Evolutionary conservation across 2,797 vertebrate species (phyloP), one percentile per base, ranked within the genome.

Genomic region (Delichon dasypus): DNA sequence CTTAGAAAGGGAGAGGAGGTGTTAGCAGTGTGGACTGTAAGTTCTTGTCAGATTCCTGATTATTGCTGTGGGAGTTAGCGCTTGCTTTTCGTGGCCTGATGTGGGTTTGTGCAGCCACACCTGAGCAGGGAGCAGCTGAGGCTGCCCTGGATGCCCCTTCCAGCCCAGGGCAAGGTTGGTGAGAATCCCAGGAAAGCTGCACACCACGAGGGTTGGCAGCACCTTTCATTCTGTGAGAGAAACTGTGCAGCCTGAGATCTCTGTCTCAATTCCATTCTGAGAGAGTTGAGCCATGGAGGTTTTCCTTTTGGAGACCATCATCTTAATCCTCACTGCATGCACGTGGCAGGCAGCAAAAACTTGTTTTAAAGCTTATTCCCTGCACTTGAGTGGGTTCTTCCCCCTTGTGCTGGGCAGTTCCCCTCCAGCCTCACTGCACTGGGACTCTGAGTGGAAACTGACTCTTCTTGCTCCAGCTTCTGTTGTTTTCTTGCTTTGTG

Each of bases 401-500:
- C 47, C n/a, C 34, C 48, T 38, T 1, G 2, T 72, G 74, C 68
- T 85, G 78, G 72, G 44, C 29, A 72, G 34, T 91, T 85, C 40
- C 58, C 34, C 45, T 93, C 51, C 90, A 90, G 60, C 48, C 30
- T 90, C 83, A n/a, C 70, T 78, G 58, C 26, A 0, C 5, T 36
- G 70, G 27, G 36, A 47, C 34, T 94, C 80, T 60, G 74, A 53
- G 51, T 44, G 82, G 25, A 82, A 55, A n/a, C 30, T 66, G 57
- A 51, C 18, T 86, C 75, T 78, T 85, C 64, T 88, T 66, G 11
- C 66, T 92, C 74, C 64, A 76, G 71, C 88, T 86, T 73, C 83
- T 87, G 60, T 87, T 91, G 62, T 84, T 90, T 93, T 73, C 91
- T 88, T 82, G 83, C 91, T 91, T 88, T 94, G 71, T 78, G 83